Evolutionary conservation across 2,113 vertebrate genomes (phyloP).

Genomic region (Neodontobutis hainanensis): DNA sequence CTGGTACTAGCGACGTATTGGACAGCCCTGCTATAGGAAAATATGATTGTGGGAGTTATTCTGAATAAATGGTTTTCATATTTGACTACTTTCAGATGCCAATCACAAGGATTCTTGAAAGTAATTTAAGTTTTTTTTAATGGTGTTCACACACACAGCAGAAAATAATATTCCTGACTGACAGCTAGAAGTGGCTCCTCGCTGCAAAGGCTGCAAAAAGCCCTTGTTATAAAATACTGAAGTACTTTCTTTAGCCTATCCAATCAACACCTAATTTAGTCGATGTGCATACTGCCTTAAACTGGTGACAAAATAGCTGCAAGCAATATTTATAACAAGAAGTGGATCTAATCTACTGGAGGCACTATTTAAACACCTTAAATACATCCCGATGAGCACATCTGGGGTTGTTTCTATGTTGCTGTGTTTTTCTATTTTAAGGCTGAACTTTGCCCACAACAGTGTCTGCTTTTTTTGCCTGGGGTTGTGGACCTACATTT

Average conservation of each 20-base stretch:
- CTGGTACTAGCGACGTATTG: too few relatives aligned
- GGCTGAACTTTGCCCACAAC: neutral
- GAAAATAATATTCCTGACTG: constrained; percentile 12
- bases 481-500: constrained; percentile 24
- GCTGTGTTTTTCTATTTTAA: neutral
- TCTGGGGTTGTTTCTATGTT: constrained; percentile 2
- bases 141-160: neutral
- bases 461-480: constrained; percentile 6
- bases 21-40: too few relatives aligned
- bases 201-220: constrained; percentile 15
- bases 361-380: neutral
- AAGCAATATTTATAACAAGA: neutral
- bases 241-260: constrained; percentile 1
- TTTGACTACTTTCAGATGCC: neutral
- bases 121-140: too few relatives aligned
- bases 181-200: neutral
- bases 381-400: neutral
- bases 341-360: too few relatives aligned
- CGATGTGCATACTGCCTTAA: neutral
- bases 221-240: constrained; percentile 11
- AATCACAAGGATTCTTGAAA: too few relatives aligned
- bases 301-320: neutral
- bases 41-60: constrained; percentile 12
- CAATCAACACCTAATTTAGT: constrained; percentile 2
- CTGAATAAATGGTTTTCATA: constrained; percentile 19